A percentile compares a stretch with the other conserved stretches of the same genome.
phyloP scores from a whole-genome alignment of 2,113 vertebrate species.

The Pteruthius melanotis region DNA sequence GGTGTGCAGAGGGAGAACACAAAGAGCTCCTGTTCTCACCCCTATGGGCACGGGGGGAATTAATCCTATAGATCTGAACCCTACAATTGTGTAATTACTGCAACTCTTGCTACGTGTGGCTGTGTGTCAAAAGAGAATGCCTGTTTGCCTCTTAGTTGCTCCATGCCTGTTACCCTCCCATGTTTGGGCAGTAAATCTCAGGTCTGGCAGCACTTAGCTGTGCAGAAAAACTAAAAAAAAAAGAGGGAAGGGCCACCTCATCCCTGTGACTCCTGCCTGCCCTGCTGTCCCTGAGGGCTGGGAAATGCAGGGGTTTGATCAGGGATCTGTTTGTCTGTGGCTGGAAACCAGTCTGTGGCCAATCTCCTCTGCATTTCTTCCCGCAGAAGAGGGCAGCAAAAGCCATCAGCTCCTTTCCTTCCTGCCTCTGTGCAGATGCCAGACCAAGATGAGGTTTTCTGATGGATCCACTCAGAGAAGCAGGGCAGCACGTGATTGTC shows the following conservation, averaged over 20 bases:
- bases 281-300: background rate
- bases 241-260: no score
- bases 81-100: background rate
- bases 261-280: background rate
- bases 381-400: constrained; percentile 76
- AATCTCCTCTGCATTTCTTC: background rate
- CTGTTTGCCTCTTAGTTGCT: background rate
- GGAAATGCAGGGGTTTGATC: background rate
- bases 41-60: background rate
- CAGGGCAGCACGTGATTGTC: rapidly evolving
- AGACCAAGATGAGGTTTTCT: background rate
- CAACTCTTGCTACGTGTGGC: background rate
- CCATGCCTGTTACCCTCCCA: background rate
- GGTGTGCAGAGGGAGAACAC: background rate
- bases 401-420: background rate
- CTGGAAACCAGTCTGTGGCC: background rate
- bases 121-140: background rate
- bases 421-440: background rate
- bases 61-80: background rate
- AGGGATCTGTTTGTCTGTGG: background rate
- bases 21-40: background rate
- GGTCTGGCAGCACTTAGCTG: background rate
- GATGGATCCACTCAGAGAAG: background rate
- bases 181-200: background rate
- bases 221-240: background rate